These are phyloP conservation scores for Pelagia noctiluca DNA, from an alignment of 30 jellyfish, hydroid and myxozoan species.

Conservation along the genomic window DNA sequence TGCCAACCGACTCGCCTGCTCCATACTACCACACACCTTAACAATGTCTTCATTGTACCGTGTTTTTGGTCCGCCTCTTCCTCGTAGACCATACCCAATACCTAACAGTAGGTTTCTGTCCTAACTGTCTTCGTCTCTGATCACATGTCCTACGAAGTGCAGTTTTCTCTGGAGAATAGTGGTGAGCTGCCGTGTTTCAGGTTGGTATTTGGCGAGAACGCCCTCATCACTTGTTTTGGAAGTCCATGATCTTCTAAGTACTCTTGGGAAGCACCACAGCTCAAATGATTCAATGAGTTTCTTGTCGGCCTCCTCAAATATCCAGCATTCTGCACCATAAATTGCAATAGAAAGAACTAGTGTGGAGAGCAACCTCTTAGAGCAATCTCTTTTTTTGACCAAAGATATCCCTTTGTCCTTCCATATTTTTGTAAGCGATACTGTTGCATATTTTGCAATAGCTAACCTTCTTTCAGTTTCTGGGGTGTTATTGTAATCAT, in stretches of 20 bases:
- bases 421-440: conserved; percentile 29
- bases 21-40: background rate
- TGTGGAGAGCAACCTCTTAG: conserved; percentile 26
- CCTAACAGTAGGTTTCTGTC: background rate
- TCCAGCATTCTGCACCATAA: conserved; percentile 20
- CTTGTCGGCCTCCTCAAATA: too few relatives aligned
- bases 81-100: background rate
- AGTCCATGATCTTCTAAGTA: too few relatives aligned
- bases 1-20: background rate
- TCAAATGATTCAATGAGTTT: too few relatives aligned
- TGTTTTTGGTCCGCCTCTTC: background rate
- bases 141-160: background rate
- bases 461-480: conserved; percentile 25
- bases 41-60: background rate
- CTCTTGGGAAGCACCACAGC: too few relatives aligned
- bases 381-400: conserved; percentile 20
- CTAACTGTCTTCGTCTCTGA: background rate
- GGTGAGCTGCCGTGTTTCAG: too few relatives aligned
- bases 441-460: conserved; percentile 41
- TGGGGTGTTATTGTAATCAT: conserved; percentile 22
- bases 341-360: conserved; percentile 15
- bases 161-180: background rate
- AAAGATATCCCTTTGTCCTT: conserved; percentile 17
- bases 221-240: too few relatives aligned
- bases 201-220: too few relatives aligned